A percentile compares a stretch with the other conserved stretches of the same genome.
These are phyloP conservation scores for Blastomussa wellsi DNA, from an alignment of 92 coral and sea anemone genomes.

Conservation along the genomic window DNA sequence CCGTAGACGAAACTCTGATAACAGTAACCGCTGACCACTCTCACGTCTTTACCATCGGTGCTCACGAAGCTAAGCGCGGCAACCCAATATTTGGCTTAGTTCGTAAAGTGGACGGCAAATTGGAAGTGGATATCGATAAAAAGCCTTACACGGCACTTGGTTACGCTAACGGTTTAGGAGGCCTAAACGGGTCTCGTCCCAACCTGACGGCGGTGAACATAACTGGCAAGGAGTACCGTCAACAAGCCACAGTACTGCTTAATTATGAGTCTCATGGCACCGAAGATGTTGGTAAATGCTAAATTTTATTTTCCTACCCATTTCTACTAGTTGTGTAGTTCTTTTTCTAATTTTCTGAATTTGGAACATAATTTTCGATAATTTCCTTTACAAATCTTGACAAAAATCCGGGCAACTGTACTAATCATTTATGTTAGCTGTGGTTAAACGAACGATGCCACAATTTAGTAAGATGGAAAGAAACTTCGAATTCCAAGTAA, in stretches of 20 bases:
- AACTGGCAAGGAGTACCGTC: constrained; percentile 62
- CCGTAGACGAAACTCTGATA: constrained; percentile 67
- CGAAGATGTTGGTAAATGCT: background rate
- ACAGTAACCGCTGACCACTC: constrained; percentile 85
- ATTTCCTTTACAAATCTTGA: too few species aligned
- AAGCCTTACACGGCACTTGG: constrained; percentile 78
- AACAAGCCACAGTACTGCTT: constrained; percentile 66
- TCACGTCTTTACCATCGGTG: constrained; percentile 76
- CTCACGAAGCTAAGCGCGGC: constrained; percentile 82
- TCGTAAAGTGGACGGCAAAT: constrained; percentile 2
- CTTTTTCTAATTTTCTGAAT: too few species aligned
- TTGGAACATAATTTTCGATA: too few species aligned
- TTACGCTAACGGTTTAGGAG: constrained; percentile 84
- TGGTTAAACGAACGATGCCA: too few species aligned
- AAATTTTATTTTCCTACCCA: too few species aligned
- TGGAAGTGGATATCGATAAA: constrained; percentile 40
- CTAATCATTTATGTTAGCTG: too few species aligned
- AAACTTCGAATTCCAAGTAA: too few species aligned
- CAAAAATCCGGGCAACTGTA: too few species aligned
- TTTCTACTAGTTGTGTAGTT: too few species aligned
- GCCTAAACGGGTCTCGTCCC: constrained; percentile 51
- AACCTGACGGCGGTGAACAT: constrained; percentile 81
- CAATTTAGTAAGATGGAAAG: too few species aligned
- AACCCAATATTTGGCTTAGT: constrained; percentile 79
- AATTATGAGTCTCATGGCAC: background rate